These are phyloP conservation scores for Drosophila phalerata DNA, from an alignment of 2,888 invertebrate genomes.

Conservation along the genomic window DNA sequence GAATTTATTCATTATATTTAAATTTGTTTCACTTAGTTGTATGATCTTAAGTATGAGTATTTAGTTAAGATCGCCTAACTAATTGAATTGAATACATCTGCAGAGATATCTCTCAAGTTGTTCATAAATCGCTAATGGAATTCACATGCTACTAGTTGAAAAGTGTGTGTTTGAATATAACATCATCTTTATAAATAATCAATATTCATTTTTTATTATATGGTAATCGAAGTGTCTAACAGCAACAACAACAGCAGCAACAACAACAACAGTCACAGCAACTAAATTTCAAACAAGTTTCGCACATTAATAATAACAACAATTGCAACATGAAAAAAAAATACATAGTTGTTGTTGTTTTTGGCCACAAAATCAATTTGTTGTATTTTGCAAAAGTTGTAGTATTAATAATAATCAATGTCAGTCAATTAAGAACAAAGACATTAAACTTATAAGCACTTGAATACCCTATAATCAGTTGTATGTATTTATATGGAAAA, in stretches of 20 bases:
- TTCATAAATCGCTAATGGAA: slow-evolving; percentile 43
- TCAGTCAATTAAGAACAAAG: slow-evolving; percentile 54
- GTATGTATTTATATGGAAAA: background rate
- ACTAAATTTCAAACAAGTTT: slow-evolving; percentile 65
- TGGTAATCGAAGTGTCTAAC: slow-evolving; percentile 52
- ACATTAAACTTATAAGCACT: background rate
- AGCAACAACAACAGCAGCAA: slow-evolving; percentile 24
- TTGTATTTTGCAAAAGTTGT: slow-evolving; percentile 33
- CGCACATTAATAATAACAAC: slow-evolving; percentile 49
- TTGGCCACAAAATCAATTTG: slow-evolving; percentile 28
- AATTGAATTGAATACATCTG: slow-evolving; percentile 25
- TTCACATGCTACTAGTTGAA: slow-evolving; percentile 40
- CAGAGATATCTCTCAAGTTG: slow-evolving; percentile 16
- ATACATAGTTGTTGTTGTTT: slow-evolving; percentile 28
- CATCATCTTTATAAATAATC: slow-evolving; percentile 68
- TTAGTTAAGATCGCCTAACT: slow-evolving; percentile 28
- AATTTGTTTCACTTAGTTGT: slow-evolving; percentile 5
- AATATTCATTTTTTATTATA: slow-evolving; percentile 60
- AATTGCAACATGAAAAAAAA: slow-evolving; percentile 41
- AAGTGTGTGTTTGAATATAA: slow-evolving; percentile 31
- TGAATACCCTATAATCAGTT: slow-evolving; percentile 7
- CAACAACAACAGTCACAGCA: slow-evolving; percentile 34
- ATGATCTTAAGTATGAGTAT: slow-evolving; percentile 24
- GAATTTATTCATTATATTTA: background rate
- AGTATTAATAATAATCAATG: slow-evolving; percentile 67